These are phyloP conservation scores for Pyrgus malvae DNA, from an alignment of 2,888 invertebrate genomes.

Conservation along the genomic window DNA sequence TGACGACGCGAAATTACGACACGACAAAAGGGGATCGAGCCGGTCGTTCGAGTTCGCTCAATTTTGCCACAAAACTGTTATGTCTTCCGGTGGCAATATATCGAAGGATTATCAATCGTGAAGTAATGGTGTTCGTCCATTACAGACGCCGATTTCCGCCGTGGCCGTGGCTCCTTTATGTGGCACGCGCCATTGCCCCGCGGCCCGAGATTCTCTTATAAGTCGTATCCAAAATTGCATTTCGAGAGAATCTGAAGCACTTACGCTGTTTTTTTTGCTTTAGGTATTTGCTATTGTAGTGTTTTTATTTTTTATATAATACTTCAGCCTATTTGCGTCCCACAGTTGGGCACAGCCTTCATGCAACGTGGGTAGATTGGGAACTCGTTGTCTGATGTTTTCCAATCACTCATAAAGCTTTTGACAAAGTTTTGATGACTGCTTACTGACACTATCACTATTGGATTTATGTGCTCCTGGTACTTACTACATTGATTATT, in stretches of 20 bases:
- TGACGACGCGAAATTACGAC: conserved; percentile 20
- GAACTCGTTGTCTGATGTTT: too few species aligned
- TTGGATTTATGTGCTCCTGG: too few species aligned
- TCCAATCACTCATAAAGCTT: too few species aligned
- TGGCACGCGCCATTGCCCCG: conserved; percentile 72
- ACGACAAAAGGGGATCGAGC: conserved; percentile 23
- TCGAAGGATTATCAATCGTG: conserved; percentile 78
- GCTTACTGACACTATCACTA: too few species aligned
- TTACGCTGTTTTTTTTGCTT: neutral
- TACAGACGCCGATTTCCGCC: conserved; percentile 78
- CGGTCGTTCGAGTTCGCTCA: conserved; percentile 58
- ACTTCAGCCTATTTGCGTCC: too few species aligned
- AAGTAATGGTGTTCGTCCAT: conserved; percentile 79
- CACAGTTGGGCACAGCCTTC: too few species aligned
- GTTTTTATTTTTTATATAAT: too few species aligned
- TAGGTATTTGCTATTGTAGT: neutral
- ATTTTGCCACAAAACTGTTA: conserved; percentile 81
- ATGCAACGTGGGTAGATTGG: too few species aligned
- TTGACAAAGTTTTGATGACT: too few species aligned
- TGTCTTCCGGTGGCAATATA: conserved; percentile 76
- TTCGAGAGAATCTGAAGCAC: neutral
- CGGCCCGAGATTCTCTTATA: conserved; percentile 23
- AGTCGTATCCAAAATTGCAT: conserved; percentile 1
- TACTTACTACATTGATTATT: too few species aligned
- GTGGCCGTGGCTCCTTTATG: conserved; percentile 72